Evolutionary conservation across 1,140 invertebrate genomes (phyloP).

Genomic region (Scaptomyza graminum): DNA sequence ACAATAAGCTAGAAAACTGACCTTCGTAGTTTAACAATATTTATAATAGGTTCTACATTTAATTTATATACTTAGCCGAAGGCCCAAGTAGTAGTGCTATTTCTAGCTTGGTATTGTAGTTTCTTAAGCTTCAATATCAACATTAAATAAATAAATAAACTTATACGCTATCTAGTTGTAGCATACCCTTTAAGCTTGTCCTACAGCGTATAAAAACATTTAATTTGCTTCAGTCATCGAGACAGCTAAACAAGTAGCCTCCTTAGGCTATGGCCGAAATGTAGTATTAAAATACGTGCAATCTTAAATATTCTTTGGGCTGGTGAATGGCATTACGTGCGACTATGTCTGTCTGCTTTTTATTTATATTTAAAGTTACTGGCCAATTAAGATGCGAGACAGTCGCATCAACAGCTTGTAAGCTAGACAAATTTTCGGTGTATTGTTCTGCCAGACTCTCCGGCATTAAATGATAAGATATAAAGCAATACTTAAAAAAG

Average conservation of each 20-base stretch:
- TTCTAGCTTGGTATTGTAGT: too few relatives aligned
- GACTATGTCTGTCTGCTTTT: conserved; percentile 53
- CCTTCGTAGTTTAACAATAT: background rate
- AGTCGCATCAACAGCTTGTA: conserved; percentile 26
- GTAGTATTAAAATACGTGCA: conserved; percentile 47
- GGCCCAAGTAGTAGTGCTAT: too few relatives aligned
- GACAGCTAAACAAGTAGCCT: conserved; percentile 56
- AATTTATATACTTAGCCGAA: too few relatives aligned
- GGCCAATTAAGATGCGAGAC: conserved; percentile 56
- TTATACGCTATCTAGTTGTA: background rate
- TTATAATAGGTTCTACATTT: too few relatives aligned
- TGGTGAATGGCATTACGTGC: conserved; percentile 28
- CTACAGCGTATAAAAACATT: conserved; percentile 24
- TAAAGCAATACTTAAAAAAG: conserved; percentile 1
- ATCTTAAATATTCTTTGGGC: conserved; percentile 36
- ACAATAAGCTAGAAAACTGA: background rate
- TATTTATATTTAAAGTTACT: conserved; percentile 70
- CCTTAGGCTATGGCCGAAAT: conserved; percentile 14
- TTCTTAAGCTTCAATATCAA: too few relatives aligned
- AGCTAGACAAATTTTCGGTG: conserved; percentile 17
- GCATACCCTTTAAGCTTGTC: conserved; percentile 3
- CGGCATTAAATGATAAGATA: background rate
- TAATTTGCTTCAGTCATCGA: conserved; percentile 40
- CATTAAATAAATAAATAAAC: too few relatives aligned
- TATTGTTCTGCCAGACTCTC: background rate